Base-by-base conservation (phyloP, 2,888 invertebrate species). In the Philereme transversata region DNA sequence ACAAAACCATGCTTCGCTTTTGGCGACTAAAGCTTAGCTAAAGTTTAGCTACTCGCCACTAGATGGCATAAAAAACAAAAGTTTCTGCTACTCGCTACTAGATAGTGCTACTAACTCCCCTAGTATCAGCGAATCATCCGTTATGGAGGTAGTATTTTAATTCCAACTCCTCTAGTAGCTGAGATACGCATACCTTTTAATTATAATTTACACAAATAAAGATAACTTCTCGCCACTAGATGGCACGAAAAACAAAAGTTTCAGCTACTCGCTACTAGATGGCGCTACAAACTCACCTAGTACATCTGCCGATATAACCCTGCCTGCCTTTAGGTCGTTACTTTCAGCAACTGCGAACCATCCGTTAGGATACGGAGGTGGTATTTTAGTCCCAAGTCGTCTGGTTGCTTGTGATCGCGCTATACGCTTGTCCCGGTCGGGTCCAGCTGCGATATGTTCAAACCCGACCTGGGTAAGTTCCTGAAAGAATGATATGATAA, bases 331-430 rank as follows among this genome's bases (percentile, higher is more conserved):
- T 11, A 97, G 76, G 0, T 94, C 88, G 5, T 90, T 84, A 4
- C 96, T 95, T 78, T 97, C 97, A 0, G 95, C 86, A 1, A 98
- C 80, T 0, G 94, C 95, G 73, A 96, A 97, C 98, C 98, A 98
- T 0, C 98, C 98, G 77, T 98, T 98, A 0, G 98, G 98, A 79
- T 94, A 98, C 0, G 97, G 96, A 0, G 97, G 97, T 0, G 97
- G 97, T 4, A 97, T 79, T 53, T 87, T 87, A 0, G 92, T 88
- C 0, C 97, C 96, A 5, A 94, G 84, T 58, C 93, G 93, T 5
- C 96, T 86, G 0, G 93, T 76, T 0, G 82, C 85, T 64, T 94
- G 91, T 0, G 93, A 82, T 0, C 94, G 83, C 7, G 88, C 82
- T 34, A 94, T 88, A 6, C 81, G 69, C 0, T 80, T 75, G 0